phyloP scores from a whole-genome alignment of 1,140 invertebrate genomes.

The Philotrypesis tridentata region DNA sequence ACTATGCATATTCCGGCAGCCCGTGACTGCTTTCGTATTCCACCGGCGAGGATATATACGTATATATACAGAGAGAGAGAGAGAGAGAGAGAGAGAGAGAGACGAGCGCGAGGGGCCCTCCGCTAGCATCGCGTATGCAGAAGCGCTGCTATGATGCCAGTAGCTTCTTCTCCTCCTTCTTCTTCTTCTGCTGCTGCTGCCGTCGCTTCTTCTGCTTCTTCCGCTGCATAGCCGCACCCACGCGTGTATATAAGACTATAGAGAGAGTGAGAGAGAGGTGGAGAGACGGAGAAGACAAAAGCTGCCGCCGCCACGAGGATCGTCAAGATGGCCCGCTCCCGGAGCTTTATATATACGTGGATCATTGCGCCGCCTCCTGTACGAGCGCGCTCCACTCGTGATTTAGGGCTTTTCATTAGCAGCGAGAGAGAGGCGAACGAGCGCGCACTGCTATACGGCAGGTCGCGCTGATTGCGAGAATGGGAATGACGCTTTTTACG shows the following conservation, averaged over 20 bases:
- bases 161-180: not conserved
- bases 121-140: conserved; percentile 67
- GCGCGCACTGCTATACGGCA: not conserved
- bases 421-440: not conserved
- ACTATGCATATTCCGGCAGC: not conserved
- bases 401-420: conserved; percentile 49
- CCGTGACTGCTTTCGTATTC: conserved; percentile 65
- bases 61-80: conserved; percentile 23
- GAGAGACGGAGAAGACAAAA: not conserved
- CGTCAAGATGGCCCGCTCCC: conserved; percentile 6
- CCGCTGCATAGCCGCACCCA: not conserved
- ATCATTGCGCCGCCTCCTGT: not conserved
- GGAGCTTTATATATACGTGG: not conserved
- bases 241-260: not conserved
- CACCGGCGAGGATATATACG: conserved; percentile 21
- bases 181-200: not conserved
- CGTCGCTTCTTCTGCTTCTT: not conserved
- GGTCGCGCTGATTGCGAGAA: conserved; percentile 18
- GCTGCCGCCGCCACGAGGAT: not conserved
- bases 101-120: conserved; percentile 32
- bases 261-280: no score
- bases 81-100: no score
- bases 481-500: conserved; percentile 28
- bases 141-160: conserved; percentile 20
- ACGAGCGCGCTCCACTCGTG: not conserved